A percentile compares a stretch with the other conserved stretches of the same genome.
Evolutionary conservation across 2,113 vertebrate genomes (phyloP).

Genomic region (Cephalopholis sonnerati): DNA sequence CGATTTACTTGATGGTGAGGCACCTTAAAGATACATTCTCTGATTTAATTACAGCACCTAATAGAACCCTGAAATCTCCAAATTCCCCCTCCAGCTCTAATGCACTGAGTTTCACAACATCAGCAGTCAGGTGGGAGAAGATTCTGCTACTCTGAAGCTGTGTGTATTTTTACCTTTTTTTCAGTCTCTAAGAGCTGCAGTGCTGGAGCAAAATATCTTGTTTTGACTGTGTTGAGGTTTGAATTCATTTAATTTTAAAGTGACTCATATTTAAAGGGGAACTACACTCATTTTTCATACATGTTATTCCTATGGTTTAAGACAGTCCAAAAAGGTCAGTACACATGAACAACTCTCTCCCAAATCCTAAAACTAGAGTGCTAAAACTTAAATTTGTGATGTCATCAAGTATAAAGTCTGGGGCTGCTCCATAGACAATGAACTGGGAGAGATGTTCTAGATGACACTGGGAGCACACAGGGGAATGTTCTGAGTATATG

Average conservation of each 20-base stretch:
- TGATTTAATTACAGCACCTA: neutral
- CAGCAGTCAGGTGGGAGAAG: neutral
- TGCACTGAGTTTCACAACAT: conserved; percentile 5
- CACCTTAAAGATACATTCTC: conserved; percentile 1
- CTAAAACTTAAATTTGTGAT: no score
- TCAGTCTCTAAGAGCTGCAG: neutral
- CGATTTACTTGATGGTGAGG: neutral
- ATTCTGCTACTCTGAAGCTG: neutral
- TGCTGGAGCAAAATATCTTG: neutral
- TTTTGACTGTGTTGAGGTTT: neutral
- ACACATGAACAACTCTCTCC: no score
- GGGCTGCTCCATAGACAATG: no score
- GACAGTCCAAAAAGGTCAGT: no score
- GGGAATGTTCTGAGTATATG: no score
- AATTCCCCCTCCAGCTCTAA: neutral
- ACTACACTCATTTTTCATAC: no score
- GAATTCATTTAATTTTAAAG: neutral
- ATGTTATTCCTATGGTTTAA: no score
- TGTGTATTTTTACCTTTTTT: neutral
- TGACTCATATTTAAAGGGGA: no score
- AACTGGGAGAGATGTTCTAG: no score
- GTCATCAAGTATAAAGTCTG: no score
- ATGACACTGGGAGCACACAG: no score
- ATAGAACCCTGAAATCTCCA: neutral
- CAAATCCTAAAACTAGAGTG: no score